phyloP scores from a whole-genome alignment of 2,113 vertebrate species.

The Cynocephalus volans region DNA sequence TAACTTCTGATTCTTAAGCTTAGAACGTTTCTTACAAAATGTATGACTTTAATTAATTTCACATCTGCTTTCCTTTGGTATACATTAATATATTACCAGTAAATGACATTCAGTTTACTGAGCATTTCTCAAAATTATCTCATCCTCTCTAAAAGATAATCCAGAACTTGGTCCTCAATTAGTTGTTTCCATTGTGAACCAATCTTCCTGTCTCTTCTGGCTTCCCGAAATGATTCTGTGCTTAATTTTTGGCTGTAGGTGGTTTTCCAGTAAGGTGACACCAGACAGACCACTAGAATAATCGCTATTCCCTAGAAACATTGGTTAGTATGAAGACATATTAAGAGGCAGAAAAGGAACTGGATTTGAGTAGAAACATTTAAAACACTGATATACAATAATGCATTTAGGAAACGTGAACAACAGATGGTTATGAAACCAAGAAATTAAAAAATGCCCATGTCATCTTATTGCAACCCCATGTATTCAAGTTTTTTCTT shows the following conservation, averaged over 20 bases:
- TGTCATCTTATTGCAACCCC: background rate
- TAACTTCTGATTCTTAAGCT: background rate
- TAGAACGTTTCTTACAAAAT: background rate
- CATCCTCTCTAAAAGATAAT: background rate
- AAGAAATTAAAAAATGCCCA: background rate
- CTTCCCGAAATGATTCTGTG: background rate
- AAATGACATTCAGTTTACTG: background rate
- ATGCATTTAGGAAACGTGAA: background rate
- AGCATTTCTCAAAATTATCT: conserved; percentile 31
- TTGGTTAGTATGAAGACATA: background rate
- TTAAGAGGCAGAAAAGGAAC: background rate
- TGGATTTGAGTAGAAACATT: background rate
- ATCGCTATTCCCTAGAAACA: background rate
- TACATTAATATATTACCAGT: background rate
- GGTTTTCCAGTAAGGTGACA: background rate
- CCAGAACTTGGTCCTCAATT: background rate
- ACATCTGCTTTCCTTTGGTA: background rate
- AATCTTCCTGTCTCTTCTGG: background rate
- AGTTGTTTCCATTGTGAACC: background rate
- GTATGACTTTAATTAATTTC: background rate
- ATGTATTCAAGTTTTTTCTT: background rate
- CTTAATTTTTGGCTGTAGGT: background rate
- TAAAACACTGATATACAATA: background rate
- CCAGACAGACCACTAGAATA: background rate
- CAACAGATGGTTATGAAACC: background rate